Evolutionary conservation across 2,113 vertebrate genomes (phyloP).

Genomic region (Hyaena hyaena): DNA sequence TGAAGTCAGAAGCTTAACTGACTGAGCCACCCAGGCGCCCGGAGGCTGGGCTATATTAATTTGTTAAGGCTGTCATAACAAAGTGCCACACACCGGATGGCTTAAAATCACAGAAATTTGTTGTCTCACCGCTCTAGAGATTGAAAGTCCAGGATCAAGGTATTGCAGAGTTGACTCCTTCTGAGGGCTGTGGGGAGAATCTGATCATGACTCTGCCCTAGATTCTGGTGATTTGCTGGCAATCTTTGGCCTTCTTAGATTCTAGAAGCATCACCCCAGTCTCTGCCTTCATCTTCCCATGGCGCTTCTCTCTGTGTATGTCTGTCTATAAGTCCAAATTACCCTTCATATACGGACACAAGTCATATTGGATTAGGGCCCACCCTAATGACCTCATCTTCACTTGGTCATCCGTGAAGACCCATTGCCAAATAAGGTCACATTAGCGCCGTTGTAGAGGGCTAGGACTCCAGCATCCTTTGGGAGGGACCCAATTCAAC

Average conservation of each 20-base stretch:
- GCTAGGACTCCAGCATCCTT: neutral
- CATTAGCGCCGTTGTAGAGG: neutral
- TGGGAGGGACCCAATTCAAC: neutral
- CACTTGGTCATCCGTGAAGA: neutral
- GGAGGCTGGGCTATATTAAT: neutral
- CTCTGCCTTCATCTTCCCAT: neutral
- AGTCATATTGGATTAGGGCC: neutral
- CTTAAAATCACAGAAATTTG: neutral
- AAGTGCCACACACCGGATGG: neutral
- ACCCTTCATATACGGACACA: neutral
- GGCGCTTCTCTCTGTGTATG: neutral
- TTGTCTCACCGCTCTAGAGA: neutral
- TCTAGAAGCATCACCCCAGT: neutral
- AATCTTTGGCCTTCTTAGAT: neutral
- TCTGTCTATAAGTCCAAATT: neutral
- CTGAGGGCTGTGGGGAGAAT: neutral
- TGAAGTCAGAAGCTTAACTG: too few species aligned
- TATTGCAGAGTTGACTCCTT: neutral
- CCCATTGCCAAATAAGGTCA: neutral
- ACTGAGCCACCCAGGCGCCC: too few species aligned
- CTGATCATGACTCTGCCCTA: neutral
- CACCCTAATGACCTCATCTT: neutral
- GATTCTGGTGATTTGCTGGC: neutral
- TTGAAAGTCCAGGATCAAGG: neutral
- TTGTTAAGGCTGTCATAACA: neutral